phyloP scores from a whole-genome alignment of 2,797 vertebrate genomes.

The Acanthornis magna region DNA sequence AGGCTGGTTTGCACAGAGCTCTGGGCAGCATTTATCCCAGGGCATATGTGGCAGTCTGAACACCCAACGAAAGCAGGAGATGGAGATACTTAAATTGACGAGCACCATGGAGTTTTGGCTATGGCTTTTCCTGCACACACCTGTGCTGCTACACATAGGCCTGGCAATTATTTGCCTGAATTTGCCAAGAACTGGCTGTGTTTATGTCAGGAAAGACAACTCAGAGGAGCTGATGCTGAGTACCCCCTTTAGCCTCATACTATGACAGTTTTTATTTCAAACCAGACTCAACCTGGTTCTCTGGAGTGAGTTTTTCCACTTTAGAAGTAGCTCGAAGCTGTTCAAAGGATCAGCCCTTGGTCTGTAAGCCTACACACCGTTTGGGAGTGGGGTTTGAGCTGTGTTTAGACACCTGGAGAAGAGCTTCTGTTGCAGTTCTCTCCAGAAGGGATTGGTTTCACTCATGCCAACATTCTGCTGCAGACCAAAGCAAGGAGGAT shows the following conservation, averaged over 20 bases:
- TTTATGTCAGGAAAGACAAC: neutral
- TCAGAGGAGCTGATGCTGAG: neutral
- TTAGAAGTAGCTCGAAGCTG: neutral
- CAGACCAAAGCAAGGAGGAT: neutral
- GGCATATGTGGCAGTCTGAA: neutral
- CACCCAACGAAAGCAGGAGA: neutral
- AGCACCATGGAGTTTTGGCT: neutral
- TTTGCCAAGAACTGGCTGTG: neutral
- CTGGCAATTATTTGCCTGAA: neutral
- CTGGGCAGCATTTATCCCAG: neutral
- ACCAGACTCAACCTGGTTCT: neutral
- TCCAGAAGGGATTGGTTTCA: neutral
- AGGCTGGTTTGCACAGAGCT: neutral
- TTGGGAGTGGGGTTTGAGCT: neutral
- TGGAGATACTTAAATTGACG: neutral
- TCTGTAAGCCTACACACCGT: neutral
- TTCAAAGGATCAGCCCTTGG: neutral
- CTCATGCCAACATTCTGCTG: accelerated
- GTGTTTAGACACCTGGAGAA: neutral
- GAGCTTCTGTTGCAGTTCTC: neutral
- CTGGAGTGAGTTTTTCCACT: neutral
- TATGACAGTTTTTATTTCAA: neutral
- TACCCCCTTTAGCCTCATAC: accelerated
- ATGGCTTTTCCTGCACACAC: neutral
- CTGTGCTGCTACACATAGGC: neutral